Percentiles rank a stretch among this genome's conserved stretches.
phyloP scores from a whole-genome alignment of 2,888 invertebrate genomes.

The Eutolmus rufibarbis region DNA sequence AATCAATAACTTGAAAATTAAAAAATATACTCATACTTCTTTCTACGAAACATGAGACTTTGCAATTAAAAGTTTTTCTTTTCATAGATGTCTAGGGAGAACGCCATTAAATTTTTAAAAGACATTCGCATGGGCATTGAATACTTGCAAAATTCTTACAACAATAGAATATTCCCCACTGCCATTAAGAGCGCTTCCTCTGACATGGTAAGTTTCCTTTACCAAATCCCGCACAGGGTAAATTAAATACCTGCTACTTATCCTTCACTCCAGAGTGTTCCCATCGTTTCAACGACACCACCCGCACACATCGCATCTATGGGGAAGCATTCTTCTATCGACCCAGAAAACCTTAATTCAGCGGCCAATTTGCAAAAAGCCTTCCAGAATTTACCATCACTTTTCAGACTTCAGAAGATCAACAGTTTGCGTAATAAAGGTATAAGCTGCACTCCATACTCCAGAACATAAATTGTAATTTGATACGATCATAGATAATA shows the following conservation, averaged over 20 bases:
- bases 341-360: constrained; percentile 14
- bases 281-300: constrained; percentile 14
- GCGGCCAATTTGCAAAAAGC: constrained; percentile 51
- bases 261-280: background rate
- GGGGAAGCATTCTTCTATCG: background rate
- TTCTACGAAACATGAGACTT: too few species aligned
- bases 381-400: constrained; percentile 57
- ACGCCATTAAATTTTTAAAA: constrained; percentile 76
- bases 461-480: background rate
- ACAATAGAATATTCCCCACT: constrained; percentile 57
- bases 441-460: constrained; percentile 10
- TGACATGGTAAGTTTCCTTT: background rate
- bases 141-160: constrained; percentile 68
- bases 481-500: constrained; percentile 50
- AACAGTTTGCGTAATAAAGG: constrained; percentile 53
- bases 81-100: constrained; percentile 74
- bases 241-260: background rate
- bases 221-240: background rate
- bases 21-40: too few species aligned
- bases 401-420: constrained; percentile 58
- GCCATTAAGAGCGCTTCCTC: background rate
- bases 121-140: constrained; percentile 79
- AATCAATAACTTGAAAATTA: too few species aligned
- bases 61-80: constrained; percentile 42
- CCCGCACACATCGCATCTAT: constrained; percentile 45